Conservation (phyloP, 1,140 invertebrate genomes). For the Halictus rubicundus region DNA sequence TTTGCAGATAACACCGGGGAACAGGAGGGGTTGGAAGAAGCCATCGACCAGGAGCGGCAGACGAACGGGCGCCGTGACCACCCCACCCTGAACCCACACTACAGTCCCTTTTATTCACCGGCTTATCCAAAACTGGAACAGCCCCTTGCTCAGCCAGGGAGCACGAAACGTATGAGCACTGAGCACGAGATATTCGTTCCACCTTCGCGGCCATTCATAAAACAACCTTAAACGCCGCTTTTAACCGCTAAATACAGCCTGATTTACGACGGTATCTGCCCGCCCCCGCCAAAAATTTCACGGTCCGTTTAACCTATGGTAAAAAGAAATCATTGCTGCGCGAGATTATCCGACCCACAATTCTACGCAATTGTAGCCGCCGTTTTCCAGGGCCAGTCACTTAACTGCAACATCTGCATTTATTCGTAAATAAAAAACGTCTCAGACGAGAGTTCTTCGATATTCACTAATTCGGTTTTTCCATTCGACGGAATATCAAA, state of each 20-base stretch:
- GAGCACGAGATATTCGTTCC: slow-evolving; percentile 59
- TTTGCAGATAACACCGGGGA: slow-evolving; percentile 47
- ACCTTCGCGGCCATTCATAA: slow-evolving; percentile 56
- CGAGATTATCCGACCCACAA: neutral
- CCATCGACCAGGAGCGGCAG: slow-evolving; percentile 65
- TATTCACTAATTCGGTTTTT: too few relatives aligned
- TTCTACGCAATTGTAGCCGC: neutral
- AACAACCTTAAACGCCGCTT: slow-evolving; percentile 56
- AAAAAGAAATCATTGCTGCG: neutral
- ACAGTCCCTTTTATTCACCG: slow-evolving; percentile 13
- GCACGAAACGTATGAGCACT: slow-evolving; percentile 47
- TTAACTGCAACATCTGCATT: too few relatives aligned
- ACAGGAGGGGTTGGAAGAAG: slow-evolving; percentile 56
- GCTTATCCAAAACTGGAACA: slow-evolving; percentile 62
- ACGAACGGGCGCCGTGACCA: slow-evolving; percentile 59
- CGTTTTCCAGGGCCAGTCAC: too few relatives aligned
- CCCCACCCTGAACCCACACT: slow-evolving; percentile 4
- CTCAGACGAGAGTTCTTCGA: too few relatives aligned
- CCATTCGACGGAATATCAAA: too few relatives aligned
- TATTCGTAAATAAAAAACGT: too few relatives aligned
- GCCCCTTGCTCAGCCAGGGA: slow-evolving; percentile 32
- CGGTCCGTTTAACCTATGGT: slow-evolving; percentile 18
- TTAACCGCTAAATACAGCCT: slow-evolving; percentile 54
- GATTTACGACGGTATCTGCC: slow-evolving; percentile 48
- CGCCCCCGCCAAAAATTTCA: slow-evolving; percentile 34